A percentile compares a stretch with the other conserved stretches of the same genome.
These are phyloP conservation scores for Spermophilus dauricus DNA, from an alignment of 2,113 vertebrate species.

Conservation along the genomic window DNA sequence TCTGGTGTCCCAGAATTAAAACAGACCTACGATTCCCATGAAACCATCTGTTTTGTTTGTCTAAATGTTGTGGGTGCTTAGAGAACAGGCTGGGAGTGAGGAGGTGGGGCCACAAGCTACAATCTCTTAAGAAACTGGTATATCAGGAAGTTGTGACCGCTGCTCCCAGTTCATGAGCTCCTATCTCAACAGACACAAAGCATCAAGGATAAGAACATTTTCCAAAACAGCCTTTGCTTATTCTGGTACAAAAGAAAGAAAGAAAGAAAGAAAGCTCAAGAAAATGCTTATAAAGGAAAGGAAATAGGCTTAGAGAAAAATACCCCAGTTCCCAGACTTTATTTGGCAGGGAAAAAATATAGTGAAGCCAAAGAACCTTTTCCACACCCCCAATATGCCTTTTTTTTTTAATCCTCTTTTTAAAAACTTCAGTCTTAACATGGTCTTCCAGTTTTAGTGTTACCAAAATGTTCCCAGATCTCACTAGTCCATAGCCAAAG, in stretches of 20 bases:
- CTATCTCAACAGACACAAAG: not conserved
- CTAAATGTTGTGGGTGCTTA: not conserved
- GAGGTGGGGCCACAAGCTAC: not conserved
- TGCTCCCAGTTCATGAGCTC: not conserved
- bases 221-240: constrained; percentile 72
- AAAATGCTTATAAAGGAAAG: constrained; percentile 53
- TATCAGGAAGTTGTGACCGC: not conserved
- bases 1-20: constrained; percentile 37
- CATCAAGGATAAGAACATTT: constrained; percentile 48
- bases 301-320: constrained; percentile 59
- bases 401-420: constrained; percentile 38
- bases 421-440: not conserved
- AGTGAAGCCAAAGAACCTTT: constrained; percentile 63
- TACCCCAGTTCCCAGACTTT: constrained; percentile 63
- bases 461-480: not conserved
- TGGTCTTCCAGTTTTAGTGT: constrained; percentile 51
- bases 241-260: constrained; percentile 25
- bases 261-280: constrained; percentile 38
- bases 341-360: constrained; percentile 61
- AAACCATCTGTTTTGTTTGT: constrained; percentile 3
- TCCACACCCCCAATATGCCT: constrained; percentile 17
- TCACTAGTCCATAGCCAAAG: not conserved
- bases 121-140: not conserved
- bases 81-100: not conserved
- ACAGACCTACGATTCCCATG: not conserved